phyloP scores from a whole-genome alignment of 2,888 invertebrate species.

The Anodontia alba region DNA sequence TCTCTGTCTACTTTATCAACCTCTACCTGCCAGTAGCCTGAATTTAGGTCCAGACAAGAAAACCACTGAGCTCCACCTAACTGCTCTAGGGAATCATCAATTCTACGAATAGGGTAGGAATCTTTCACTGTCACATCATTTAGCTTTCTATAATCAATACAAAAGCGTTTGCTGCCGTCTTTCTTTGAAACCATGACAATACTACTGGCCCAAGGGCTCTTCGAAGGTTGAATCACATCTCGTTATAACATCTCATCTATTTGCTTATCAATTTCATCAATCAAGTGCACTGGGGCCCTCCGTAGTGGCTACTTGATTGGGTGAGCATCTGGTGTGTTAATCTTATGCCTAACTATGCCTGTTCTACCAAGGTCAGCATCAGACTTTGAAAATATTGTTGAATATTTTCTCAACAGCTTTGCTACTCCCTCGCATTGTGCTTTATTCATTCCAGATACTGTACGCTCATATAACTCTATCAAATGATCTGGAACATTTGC shows the following conservation, averaged over 20 bases:
- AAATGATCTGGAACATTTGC: constrained; percentile 18
- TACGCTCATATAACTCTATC: constrained; percentile 21
- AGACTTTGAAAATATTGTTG: constrained; percentile 30
- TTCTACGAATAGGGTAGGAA: constrained; percentile 27
- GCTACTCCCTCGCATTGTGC: constrained; percentile 17
- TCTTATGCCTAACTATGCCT: constrained; percentile 40
- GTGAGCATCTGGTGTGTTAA: constrained; percentile 43
- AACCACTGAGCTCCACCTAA: constrained; percentile 33
- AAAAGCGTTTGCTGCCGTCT: no score
- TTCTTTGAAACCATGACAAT: no score
- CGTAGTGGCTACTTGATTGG: constrained; percentile 52
- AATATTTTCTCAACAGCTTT: constrained; percentile 26
- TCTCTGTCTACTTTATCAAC: constrained; percentile 5
- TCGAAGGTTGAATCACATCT: constrained; percentile 39
- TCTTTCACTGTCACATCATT: constrained; percentile 34
- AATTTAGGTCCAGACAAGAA: constrained; percentile 49
- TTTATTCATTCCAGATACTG: neutral
- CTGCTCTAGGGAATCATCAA: constrained; percentile 27
- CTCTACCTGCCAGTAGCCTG: constrained; percentile 59
- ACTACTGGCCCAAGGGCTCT: constrained; percentile 27
- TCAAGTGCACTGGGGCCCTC: constrained; percentile 31
- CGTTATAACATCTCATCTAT: constrained; percentile 4
- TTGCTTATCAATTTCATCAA: constrained; percentile 22
- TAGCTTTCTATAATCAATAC: constrained; percentile 24
- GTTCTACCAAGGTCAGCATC: constrained; percentile 41